phyloP scores from a whole-genome alignment of 1,140 invertebrate genomes.

The Anthonomus grandis region DNA sequence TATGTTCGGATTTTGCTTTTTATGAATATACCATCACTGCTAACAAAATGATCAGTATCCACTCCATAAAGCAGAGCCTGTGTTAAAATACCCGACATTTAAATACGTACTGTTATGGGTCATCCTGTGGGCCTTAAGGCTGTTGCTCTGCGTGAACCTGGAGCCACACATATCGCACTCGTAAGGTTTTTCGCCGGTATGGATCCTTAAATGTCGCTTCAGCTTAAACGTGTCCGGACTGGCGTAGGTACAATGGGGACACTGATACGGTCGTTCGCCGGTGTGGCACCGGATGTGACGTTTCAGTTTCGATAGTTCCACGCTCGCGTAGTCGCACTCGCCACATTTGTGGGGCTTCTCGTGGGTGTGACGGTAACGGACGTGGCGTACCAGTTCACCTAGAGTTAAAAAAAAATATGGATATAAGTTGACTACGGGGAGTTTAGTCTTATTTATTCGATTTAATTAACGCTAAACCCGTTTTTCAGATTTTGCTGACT shows the following conservation, averaged over 20 bases:
- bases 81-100: too few relatives aligned
- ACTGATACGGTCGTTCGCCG: slow-evolving; percentile 80
- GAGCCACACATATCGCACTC: slow-evolving; percentile 90
- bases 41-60: too few relatives aligned
- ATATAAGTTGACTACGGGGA: too few relatives aligned
- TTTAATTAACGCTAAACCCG: too few relatives aligned
- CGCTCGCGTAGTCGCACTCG: slow-evolving; percentile 93
- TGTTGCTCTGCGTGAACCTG: slow-evolving; percentile 95
- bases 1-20: too few relatives aligned
- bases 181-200: slow-evolving; percentile 90
- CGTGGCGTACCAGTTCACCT: slow-evolving; percentile 91
- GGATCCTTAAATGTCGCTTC: slow-evolving; percentile 91
- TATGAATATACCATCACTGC: too few relatives aligned
- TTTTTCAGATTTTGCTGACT: too few relatives aligned
- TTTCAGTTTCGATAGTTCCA: slow-evolving; percentile 89
- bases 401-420: too few relatives aligned
- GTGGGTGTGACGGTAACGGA: slow-evolving; percentile 88
- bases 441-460: too few relatives aligned
- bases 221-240: slow-evolving; percentile 97
- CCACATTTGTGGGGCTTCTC: slow-evolving; percentile 94
- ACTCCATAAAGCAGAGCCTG: too few relatives aligned
- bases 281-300: slow-evolving; percentile 93
- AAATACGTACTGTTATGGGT: slow-evolving; percentile 81
- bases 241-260: slow-evolving; percentile 95
- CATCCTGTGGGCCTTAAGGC: slow-evolving; percentile 88